Base-by-base conservation (phyloP, 2,797 vertebrate genomes). In the Varecia variegata region DNA sequence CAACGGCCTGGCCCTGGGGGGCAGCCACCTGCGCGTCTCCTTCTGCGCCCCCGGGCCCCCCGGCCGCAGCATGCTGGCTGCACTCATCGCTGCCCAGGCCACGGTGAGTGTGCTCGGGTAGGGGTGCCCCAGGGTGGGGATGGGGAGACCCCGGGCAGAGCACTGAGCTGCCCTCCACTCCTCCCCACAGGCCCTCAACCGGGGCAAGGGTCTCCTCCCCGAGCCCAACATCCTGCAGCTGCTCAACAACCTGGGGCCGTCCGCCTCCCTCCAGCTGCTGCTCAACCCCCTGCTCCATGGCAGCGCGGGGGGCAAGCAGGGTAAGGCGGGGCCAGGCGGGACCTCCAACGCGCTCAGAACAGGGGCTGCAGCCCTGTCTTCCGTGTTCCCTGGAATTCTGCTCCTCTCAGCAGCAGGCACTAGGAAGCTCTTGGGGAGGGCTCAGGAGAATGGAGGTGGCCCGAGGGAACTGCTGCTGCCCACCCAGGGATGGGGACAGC, bases 11-110 rank as follows among this genome's bases (percentile, higher is more conserved):
- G 95, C 96, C 5, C 98, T 99, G 27, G 99, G 98, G 0, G 99
- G 99, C 71, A 98, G 98, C 2, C 98, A 98, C 82, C 97, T 99
- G 92, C 98, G 99, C 0, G 99, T 99, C 20, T 99, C 99, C 86
- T 99, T 99, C 98, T 99, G 99, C n/a, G 99, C 99, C 43, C 99
- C 99, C 0, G 99, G 99, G 1, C 99, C 99, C 11, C 99, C 99
- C 0, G 99, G 99, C 30, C 99, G 99, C 96, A 99, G 99, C 98
- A 99, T 99, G 99, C 93, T 99, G 97, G 99, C 99, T 0, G 99
- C 99, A 0, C 98, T 99, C 74, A 99, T 99, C 1, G 99, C 99
- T 0, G 99, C 99, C 0, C 99, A 99, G 96, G 99, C 99, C 35
- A 99, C 99, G 98, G 99, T 99, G 98, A 97, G 97, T 71, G 21